These are phyloP conservation scores for Ictalurus punctatus DNA, from an alignment of 2,113 vertebrate genomes.

Conservation along the genomic window DNA sequence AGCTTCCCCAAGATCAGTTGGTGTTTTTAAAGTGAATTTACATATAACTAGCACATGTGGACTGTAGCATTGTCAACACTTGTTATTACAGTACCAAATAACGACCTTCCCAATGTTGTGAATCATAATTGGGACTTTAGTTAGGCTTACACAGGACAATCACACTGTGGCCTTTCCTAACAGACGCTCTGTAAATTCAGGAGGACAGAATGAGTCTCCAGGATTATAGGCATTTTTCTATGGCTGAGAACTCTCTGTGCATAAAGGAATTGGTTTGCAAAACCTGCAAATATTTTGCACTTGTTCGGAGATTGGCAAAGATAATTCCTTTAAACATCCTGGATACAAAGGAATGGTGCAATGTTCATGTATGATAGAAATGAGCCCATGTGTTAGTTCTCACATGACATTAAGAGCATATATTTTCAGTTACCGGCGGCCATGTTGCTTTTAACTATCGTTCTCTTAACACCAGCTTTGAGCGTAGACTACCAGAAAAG, in stretches of 20 bases:
- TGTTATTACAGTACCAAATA: constrained; percentile 1
- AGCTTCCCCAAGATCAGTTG: neutral
- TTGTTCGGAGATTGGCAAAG: constrained; percentile 64
- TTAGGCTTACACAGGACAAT: constrained; percentile 72
- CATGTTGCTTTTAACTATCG: constrained; percentile 24
- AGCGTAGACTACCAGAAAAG: constrained; percentile 7
- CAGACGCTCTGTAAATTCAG: constrained; percentile 62
- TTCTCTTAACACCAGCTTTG: constrained; percentile 32
- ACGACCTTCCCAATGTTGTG: neutral
- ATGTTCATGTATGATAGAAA: constrained; percentile 68
- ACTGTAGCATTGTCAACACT: constrained; percentile 14
- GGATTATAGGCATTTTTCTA: constrained; percentile 52
- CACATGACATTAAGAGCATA: neutral
- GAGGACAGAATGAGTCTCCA: constrained; percentile 50
- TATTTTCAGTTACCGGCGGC: constrained; percentile 11
- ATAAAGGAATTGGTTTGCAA: constrained; percentile 38
- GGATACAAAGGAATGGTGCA: constrained; percentile 64
- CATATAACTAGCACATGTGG: neutral
- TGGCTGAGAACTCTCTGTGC: constrained; percentile 57
- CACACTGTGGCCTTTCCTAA: constrained; percentile 75
- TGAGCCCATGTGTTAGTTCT: constrained; percentile 12
- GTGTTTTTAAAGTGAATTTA: neutral
- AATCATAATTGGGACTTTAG: constrained; percentile 37
- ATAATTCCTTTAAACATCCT: constrained; percentile 66
- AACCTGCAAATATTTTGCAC: constrained; percentile 70